Percentiles rank a stretch among this genome's conserved stretches.
Evolutionary conservation across 2,113 vertebrate species (phyloP).

Genomic region (Eurystomus gularis): DNA sequence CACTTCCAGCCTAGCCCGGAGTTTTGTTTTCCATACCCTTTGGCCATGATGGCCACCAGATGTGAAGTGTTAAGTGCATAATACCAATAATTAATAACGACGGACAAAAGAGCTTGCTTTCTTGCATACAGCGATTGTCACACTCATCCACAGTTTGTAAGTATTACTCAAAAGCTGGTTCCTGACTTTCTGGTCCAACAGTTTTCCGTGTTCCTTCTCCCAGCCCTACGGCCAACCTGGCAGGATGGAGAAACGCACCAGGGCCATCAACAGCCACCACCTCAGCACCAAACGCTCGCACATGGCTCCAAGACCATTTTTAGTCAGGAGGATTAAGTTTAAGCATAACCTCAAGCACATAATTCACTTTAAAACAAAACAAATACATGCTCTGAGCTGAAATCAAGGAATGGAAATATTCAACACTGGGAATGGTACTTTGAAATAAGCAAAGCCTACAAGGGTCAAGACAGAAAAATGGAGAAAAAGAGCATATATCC

Average conservation of each 20-base stretch:
- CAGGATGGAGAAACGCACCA: not conserved
- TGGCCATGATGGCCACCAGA: fast-evolving
- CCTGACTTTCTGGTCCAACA: not conserved
- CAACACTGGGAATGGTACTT: not conserved
- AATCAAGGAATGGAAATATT: not conserved
- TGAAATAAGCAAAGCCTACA: not conserved
- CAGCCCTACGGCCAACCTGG: not conserved
- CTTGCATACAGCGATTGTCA: not conserved
- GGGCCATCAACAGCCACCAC: not conserved
- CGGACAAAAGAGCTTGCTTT: not conserved
- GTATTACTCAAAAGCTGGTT: not conserved
- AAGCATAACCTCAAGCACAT: not conserved
- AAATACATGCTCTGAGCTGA: not conserved
- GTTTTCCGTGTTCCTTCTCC: not conserved
- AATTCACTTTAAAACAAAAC: not conserved
- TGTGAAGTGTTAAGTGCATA: not conserved
- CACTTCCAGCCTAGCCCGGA: not conserved
- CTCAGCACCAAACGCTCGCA: not conserved
- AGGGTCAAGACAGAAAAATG: not conserved
- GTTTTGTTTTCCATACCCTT: not conserved
- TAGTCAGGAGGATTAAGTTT: not conserved
- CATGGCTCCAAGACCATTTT: not conserved
- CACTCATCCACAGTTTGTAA: fast-evolving
- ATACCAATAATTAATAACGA: not conserved
- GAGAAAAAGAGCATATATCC: not conserved